Conservation (phyloP, 2,888 invertebrate genomes). For the Melipona bicolor region DNA sequence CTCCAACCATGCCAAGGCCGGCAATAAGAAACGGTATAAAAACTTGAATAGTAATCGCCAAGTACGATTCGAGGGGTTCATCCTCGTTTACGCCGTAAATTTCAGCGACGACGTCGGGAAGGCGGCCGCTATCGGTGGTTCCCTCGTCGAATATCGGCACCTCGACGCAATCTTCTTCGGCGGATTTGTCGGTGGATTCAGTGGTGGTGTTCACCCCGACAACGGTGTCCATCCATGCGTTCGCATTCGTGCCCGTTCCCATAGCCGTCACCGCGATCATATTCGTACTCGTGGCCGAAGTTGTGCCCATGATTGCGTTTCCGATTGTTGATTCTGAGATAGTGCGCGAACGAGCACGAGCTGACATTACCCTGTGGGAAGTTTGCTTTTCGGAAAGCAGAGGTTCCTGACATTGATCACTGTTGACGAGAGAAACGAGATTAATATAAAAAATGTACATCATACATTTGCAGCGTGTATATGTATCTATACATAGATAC, state of each 20-base stretch:
- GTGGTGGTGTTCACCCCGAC: constrained; percentile 14
- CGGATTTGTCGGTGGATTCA: constrained; percentile 10
- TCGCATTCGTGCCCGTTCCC: constrained; percentile 35
- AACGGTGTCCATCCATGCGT: constrained; percentile 39
- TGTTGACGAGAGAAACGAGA: constrained; percentile 55
- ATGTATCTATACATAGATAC: neutral
- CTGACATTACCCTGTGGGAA: constrained; percentile 81
- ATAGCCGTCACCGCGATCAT: constrained; percentile 31
- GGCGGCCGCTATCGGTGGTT: constrained; percentile 83
- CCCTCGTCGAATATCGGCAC: constrained; percentile 79
- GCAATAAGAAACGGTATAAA: constrained; percentile 90
- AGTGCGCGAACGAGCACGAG: constrained; percentile 79
- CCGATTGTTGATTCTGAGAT: constrained; percentile 75
- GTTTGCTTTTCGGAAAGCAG: constrained; percentile 74
- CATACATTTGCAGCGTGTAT: neutral
- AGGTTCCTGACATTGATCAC: constrained; percentile 83
- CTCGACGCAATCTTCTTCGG: constrained; percentile 73
- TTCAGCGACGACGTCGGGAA: constrained; percentile 86
- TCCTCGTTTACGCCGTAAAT: constrained; percentile 78
- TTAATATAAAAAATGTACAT: neutral
- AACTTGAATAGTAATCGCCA: constrained; percentile 88
- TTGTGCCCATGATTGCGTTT: constrained; percentile 48
- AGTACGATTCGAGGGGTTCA: constrained; percentile 86
- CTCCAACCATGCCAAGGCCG: constrained; percentile 92
- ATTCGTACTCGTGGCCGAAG: constrained; percentile 17